A percentile compares a stretch with the other conserved stretches of the same genome.
These are phyloP conservation scores for Hyperoplus lanceolatus DNA, from an alignment of 2,797 vertebrate species.

Conservation along the genomic window DNA sequence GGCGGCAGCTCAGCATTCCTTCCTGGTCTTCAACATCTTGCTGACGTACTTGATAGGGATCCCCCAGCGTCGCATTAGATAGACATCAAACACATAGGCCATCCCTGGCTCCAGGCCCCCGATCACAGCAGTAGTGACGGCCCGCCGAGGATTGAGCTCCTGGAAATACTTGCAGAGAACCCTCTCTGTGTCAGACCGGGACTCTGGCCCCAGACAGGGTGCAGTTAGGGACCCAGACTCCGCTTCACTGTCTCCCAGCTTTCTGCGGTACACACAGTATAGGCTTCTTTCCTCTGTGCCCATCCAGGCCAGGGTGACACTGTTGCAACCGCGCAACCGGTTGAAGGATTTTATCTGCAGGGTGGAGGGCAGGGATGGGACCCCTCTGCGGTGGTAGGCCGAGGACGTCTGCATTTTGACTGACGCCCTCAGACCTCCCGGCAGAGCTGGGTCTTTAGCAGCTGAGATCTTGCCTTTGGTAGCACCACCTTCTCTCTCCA, in stretches of 20 bases:
- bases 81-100: slow-evolving; percentile 92
- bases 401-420: slow-evolving; percentile 90
- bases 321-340: slow-evolving; percentile 90
- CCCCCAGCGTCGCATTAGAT: slow-evolving; percentile 92
- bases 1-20: slow-evolving; percentile 88
- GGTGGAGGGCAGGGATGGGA: slow-evolving; percentile 89
- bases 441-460: slow-evolving; percentile 21
- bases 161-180: slow-evolving; percentile 94
- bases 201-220: slow-evolving; percentile 90
- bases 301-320: slow-evolving; percentile 93
- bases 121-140: slow-evolving; percentile 91
- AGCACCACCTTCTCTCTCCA: slow-evolving; percentile 78
- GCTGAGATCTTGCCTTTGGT: slow-evolving; percentile 3
- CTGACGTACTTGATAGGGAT: slow-evolving; percentile 91
- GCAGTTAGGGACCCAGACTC: slow-evolving; percentile 71
- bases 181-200: slow-evolving; percentile 88
- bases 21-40: slow-evolving; percentile 92
- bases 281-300: slow-evolving; percentile 92
- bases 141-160: slow-evolving; percentile 88
- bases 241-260: slow-evolving; percentile 70
- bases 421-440: slow-evolving; percentile 76
- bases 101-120: slow-evolving; percentile 87
- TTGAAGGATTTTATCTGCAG: slow-evolving; percentile 94
- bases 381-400: slow-evolving; percentile 86
- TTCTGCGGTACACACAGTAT: slow-evolving; percentile 91